phyloP scores from a whole-genome alignment of 2,888 invertebrate species.

The Drosophila acutilabella region DNA sequence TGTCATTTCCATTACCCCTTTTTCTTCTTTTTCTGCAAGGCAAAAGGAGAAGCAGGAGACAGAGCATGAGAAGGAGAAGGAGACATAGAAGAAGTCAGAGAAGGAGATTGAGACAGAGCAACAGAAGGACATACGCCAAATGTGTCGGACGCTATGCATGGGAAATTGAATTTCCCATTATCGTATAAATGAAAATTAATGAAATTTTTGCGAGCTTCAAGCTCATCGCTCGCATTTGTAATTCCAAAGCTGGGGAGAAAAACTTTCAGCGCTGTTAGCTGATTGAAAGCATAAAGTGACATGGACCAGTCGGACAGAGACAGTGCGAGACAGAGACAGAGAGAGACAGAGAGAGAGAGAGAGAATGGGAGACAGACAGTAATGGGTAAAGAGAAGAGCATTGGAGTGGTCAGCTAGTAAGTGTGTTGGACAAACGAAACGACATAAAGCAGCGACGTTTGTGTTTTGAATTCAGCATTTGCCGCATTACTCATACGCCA shows the following conservation, averaged over 20 bases:
- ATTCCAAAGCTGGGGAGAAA: constrained; percentile 28
- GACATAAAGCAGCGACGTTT: constrained; percentile 21
- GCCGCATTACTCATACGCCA: constrained; percentile 67
- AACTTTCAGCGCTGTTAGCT: constrained; percentile 59
- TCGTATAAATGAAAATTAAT: constrained; percentile 75
- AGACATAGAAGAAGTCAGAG: not conserved
- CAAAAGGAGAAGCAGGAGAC: not conserved
- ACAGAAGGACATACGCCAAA: constrained; percentile 29
- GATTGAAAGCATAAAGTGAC: constrained; percentile 64
- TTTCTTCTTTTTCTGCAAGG: constrained; percentile 11
- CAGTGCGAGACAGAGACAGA: not conserved
- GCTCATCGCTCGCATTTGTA: constrained; percentile 43
- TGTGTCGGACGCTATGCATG: constrained; percentile 51
- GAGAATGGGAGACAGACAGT: not conserved
- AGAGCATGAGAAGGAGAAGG: too few species aligned
- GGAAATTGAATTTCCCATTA: constrained; percentile 73
- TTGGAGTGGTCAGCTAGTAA: constrained; percentile 1
- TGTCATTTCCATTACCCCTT: constrained; percentile 65
- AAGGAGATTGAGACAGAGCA: not conserved
- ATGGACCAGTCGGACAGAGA: constrained; percentile 6
- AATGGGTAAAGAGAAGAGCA: not conserved
- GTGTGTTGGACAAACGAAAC: not conserved
- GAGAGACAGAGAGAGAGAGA: not conserved
- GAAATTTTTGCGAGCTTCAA: constrained; percentile 54
- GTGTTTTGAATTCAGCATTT: constrained; percentile 43